Base-by-base conservation (phyloP, 1,140 invertebrate species). In the Goniozus legneri region DNA sequence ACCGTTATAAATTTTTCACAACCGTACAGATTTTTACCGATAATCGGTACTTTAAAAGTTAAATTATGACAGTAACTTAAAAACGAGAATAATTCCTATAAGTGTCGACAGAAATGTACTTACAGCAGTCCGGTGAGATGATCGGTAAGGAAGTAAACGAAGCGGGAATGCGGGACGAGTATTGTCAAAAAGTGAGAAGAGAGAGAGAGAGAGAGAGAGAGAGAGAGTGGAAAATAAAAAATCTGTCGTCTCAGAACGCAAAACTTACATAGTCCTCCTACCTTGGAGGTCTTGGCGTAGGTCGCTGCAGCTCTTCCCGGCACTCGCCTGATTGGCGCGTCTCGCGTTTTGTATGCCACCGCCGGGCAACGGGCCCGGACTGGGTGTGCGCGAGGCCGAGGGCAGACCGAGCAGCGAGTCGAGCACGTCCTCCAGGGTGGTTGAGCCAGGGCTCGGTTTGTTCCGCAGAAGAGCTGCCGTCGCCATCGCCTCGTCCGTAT, bases 381-480 rank as follows among this genome's bases (percentile, higher is more conserved):
- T 85, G 44, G 82, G 81, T 54, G 84, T 82, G 62, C 82, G 80
- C 51, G 84, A 80, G 46, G 84, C 81, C 63, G 84, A 80, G 53
- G 86, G 82, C 57, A 94, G 82, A 56, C 89, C 91, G 64, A 94
- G 81, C 54, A 95, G 82, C 44, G 90, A 91, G 73, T 94, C 91
- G 68, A 95, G 79, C 42, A 95, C 92, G 79, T 96, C 92, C 79
- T 95, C 92, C 67, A 95, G 80, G 34, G 90, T 93, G 36, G 91
- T 89, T 47, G 87, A 88, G 58, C 84, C 83, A 37, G 88, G 86
- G 57, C 87, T 90, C 38, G 70, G 73, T 64, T 71, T 75, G 61
- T 72, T 73, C 63, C 69, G 71, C 51, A 69, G 59, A 60, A 67
- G 60, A 67, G 62, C 69, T 62, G 63, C 63, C 52, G 72, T 65